Conservation (phyloP, 2,888 invertebrate genomes). For the Caenorhabditis doughertyi region DNA sequence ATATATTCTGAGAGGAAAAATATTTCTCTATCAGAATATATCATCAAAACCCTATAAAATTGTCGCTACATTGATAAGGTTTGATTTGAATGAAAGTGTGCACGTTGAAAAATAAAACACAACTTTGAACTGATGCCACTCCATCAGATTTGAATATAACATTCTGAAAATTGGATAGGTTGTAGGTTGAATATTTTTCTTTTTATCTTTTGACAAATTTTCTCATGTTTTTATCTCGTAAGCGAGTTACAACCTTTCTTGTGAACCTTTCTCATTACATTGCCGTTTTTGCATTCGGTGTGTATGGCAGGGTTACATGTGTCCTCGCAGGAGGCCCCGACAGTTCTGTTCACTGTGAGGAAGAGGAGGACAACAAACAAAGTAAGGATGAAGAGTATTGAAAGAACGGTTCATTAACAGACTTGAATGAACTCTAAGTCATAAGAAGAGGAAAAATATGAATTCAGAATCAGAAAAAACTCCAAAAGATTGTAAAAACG, state of each 20-base stretch:
- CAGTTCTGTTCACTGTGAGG: no score
- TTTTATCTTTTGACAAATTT: background rate
- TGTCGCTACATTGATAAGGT: background rate
- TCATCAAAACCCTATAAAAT: background rate
- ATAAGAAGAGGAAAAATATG: no score
- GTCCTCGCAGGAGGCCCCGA: constrained; percentile 57
- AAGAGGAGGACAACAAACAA: no score
- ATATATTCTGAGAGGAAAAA: constrained; percentile 19
- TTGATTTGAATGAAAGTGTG: background rate
- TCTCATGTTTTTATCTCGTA: no score
- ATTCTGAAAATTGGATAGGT: background rate
- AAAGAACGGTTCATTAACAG: no score
- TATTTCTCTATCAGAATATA: constrained; percentile 3
- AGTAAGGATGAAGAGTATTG: no score
- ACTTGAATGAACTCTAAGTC: no score
- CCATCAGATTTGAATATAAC: background rate
- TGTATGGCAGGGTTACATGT: constrained; percentile 2
- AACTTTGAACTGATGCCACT: background rate
- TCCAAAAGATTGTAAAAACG: no score
- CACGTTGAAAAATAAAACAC: background rate
- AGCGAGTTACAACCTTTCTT: background rate
- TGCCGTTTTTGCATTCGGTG: constrained; percentile 24
- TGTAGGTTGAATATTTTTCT: background rate
- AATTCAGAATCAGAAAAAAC: no score
- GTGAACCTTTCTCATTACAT: no score